Conservation (phyloP, 2,113 vertebrate genomes). For the Genyomyrus donnyi region DNA sequence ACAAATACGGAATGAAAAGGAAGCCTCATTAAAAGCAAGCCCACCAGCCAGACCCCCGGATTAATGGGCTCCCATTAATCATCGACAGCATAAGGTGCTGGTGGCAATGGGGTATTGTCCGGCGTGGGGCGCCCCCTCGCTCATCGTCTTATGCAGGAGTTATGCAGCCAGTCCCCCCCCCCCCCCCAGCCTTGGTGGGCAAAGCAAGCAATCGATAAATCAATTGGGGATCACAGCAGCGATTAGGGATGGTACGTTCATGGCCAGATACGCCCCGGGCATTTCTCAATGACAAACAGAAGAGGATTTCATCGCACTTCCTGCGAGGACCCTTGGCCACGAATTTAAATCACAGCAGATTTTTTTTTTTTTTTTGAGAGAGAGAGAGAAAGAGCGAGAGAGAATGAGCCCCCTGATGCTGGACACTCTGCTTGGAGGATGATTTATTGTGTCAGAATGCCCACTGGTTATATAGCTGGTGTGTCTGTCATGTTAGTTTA, state of each 20-base stretch:
- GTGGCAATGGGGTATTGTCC: conserved; percentile 24
- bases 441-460: conserved; percentile 46
- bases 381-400: conserved; percentile 17
- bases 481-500: conserved; percentile 28
- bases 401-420: conserved; percentile 21
- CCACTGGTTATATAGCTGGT: conserved; percentile 26
- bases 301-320: conserved; percentile 19
- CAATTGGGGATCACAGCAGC: conserved; percentile 30
- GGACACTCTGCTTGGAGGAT: conserved; percentile 33
- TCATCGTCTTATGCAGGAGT: conserved; percentile 19
- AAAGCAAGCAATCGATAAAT: conserved; percentile 38
- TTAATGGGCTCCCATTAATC: conserved; percentile 62
- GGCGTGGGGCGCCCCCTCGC: too few relatives aligned
- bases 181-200: not conserved
- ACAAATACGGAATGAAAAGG: conserved; percentile 41
- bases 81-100: conserved; percentile 35
- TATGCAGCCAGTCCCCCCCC: not conserved
- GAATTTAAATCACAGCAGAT: conserved; percentile 25
- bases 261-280: not conserved
- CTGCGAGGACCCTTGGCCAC: conserved; percentile 20
- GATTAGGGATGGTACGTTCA: conserved; percentile 15
- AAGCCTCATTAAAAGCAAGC: conserved; percentile 56
- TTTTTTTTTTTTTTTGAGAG: not conserved
- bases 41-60: conserved; percentile 40
- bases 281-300: conserved; percentile 28